Evolutionary conservation across 2,888 invertebrate species (phyloP).

Genomic region (Zootermopsis nevadensis): DNA sequence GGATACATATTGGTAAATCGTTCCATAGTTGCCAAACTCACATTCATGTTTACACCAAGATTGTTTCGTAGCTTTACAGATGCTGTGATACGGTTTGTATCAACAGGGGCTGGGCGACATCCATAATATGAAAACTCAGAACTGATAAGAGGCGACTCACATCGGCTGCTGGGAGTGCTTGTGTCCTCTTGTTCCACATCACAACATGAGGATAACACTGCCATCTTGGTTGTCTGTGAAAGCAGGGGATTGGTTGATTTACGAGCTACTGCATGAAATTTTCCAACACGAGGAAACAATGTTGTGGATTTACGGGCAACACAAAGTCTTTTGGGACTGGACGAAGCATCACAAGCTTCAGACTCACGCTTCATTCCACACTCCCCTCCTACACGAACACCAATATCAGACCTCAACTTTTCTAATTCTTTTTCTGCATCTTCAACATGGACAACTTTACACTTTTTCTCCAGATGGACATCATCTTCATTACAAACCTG

Average conservation of each 20-base stretch:
- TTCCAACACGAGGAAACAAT: neutral
- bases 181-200: no score
- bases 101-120: conserved; percentile 61
- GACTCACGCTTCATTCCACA: neutral
- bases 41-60: conserved; percentile 65
- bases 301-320: conserved; percentile 44
- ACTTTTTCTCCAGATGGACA: conserved; percentile 58
- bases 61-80: conserved; percentile 63
- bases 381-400: conserved; percentile 50
- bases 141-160: neutral
- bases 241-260: conserved; percentile 66
- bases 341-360: neutral
- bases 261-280: conserved; percentile 57
- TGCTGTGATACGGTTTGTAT: conserved; percentile 65
- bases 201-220: no score
- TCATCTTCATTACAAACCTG: conserved; percentile 55
- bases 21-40: conserved; percentile 66
- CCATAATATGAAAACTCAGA: conserved; percentile 67
- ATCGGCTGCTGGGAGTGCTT: conserved; percentile 51
- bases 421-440: conserved; percentile 41
- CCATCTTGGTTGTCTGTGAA: neutral
- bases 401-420: conserved; percentile 47
- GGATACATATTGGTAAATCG: conserved; percentile 68
- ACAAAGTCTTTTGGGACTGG: conserved; percentile 15
- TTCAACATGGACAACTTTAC: conserved; percentile 56